These are phyloP conservation scores for Heterotis niloticus DNA, from an alignment of 2,113 vertebrate species.

Conservation along the genomic window DNA sequence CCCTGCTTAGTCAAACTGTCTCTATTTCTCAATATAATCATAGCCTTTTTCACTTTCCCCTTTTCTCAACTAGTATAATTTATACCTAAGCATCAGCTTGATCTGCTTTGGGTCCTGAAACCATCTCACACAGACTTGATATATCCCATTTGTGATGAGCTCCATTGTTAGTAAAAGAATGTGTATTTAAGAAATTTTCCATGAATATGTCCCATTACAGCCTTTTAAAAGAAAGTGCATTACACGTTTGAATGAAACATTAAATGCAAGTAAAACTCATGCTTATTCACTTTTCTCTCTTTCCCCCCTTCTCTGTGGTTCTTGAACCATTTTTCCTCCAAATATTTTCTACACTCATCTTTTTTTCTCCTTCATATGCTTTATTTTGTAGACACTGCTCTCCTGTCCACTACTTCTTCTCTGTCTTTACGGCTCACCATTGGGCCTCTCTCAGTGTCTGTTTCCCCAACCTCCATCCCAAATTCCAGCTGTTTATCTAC, in stretches of 20 bases:
- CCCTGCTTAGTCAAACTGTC: no score
- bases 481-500: conserved; percentile 99
- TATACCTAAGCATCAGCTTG: neutral
- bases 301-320: conserved; percentile 36
- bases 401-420: conserved; percentile 99
- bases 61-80: neutral
- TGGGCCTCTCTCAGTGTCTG: conserved; percentile 98
- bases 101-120: neutral
- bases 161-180: neutral
- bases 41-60: no score
- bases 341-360: conserved; percentile 49
- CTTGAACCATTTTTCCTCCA: conserved; percentile 60
- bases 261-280: conserved; percentile 30
- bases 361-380: conserved; percentile 36
- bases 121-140: neutral
- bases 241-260: conserved; percentile 19
- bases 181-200: neutral
- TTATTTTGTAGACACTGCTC: conserved; percentile 90
- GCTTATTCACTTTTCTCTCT: conserved; percentile 23
- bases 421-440: conserved; percentile 98
- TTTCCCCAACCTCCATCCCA: conserved; percentile 98
- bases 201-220: neutral
- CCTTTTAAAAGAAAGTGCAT: conserved; percentile 11
- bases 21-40: no score
- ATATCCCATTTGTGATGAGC: neutral